Base-by-base conservation (phyloP, 2,113 vertebrate species). In the Fregetta grallaria region DNA sequence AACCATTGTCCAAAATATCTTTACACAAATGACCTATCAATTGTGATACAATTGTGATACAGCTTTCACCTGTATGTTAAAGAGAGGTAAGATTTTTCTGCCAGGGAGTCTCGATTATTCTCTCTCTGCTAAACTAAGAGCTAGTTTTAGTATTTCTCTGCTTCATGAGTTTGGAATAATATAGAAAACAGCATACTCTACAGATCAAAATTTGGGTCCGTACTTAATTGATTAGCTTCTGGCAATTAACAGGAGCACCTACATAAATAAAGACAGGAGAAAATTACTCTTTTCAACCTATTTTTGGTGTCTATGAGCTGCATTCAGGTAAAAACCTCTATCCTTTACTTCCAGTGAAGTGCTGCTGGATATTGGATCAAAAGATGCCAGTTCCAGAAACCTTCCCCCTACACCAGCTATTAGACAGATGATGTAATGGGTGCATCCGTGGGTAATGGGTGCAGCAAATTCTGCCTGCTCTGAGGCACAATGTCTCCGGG, bases 1-100 rank as follows among this genome's bases (percentile, higher is more conserved):
- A 91, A 71, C 90, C 49, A 65, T 91, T 3, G 89, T 96, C 95
- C 87, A 95, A 97, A 97, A 95, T 91, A 92, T 50, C 91, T 83
- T 82, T 83, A 91, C 70, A 85, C 18, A 93, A 95, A 91, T 85
- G 86, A 91, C 76, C 84, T 87, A 92, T 79, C 83, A 72, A 19
- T 19, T 95, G 86, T 70, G 83, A 91, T 91, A 86, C 83, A 72
- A 19, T 19, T 95, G 86, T 70, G 83, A 91, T 91, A 86, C 80
- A 61, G 49, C 44, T 95, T 92, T 81, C 65, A 66, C 19, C 29
- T 81, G 8, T 72, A 36, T 74, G 56, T 67, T 94, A 87, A 94
- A 88, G 15, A 52, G 30, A 85, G 55, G 62, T 56, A 63, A 79
- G 25, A 70, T 80, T 92, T 86, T 95, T 70, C 62, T 92, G 14